Evolutionary conservation across 2,888 invertebrate species (phyloP).

Genomic region (Drosophila recens): DNA sequence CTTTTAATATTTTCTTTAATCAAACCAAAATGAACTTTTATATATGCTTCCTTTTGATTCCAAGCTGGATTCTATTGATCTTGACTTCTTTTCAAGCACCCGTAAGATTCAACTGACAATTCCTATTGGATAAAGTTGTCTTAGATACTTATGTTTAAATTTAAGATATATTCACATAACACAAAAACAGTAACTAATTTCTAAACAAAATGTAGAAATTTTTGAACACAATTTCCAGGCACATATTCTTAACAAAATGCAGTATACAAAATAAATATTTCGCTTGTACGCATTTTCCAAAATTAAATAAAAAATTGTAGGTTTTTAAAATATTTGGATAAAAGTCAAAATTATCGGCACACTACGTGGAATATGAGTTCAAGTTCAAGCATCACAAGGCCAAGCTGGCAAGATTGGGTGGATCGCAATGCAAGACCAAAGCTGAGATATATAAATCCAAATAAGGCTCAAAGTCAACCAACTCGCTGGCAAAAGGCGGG

Average conservation of each 20-base stretch:
- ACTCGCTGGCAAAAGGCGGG: slow-evolving; percentile 78
- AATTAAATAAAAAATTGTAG: slow-evolving; percentile 16
- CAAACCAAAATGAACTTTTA: too few relatives aligned
- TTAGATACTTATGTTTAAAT: background rate
- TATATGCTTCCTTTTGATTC: background rate
- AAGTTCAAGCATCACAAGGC: background rate
- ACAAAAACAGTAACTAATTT: background rate
- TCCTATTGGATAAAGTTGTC: background rate
- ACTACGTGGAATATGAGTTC: slow-evolving; percentile 13
- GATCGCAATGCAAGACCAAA: slow-evolving; percentile 71
- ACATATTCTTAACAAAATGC: background rate
- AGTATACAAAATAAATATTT: slow-evolving; percentile 4
- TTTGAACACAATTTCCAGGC: slow-evolving; percentile 1
- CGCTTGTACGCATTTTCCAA: background rate
- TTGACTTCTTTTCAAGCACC: background rate
- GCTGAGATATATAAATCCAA: background rate
- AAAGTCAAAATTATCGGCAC: slow-evolving; percentile 36
- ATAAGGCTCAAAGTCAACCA: slow-evolving; percentile 20
- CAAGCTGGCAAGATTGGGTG: slow-evolving; percentile 65
- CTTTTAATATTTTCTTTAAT: too few relatives aligned
- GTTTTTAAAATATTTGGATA: slow-evolving; percentile 12
- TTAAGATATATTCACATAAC: background rate
- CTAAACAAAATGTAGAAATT: background rate
- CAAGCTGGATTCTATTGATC: background rate
- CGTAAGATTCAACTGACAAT: background rate